phyloP scores from a whole-genome alignment of 92 coral and sea anemone species.

The Phenganax stokvisi region DNA sequence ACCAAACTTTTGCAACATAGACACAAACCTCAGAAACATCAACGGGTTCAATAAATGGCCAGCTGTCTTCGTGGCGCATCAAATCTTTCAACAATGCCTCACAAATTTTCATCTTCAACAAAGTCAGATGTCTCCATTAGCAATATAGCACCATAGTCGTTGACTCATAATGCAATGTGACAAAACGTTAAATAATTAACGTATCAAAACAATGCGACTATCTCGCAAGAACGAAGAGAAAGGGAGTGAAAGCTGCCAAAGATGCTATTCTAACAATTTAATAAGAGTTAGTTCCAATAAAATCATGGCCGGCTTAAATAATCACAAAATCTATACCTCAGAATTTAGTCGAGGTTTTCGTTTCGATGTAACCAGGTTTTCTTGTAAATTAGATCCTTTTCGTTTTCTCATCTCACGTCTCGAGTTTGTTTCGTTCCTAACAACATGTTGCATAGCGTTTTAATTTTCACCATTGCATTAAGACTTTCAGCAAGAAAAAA shows the following conservation, averaged over 20 bases:
- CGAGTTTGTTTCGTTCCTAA: too few species aligned
- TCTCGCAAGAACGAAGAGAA: too few species aligned
- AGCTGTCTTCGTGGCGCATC: slow-evolving; percentile 71
- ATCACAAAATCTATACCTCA: neutral
- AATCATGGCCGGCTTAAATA: too few species aligned
- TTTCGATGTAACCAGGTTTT: neutral
- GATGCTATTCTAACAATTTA: too few species aligned
- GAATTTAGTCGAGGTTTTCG: slow-evolving; percentile 32
- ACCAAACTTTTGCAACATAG: neutral
- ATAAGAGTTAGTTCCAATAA: too few species aligned
- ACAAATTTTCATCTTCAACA: slow-evolving; percentile 61
- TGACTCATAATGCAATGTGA: too few species aligned
- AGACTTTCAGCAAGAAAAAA: neutral
- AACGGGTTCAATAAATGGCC: slow-evolving; percentile 84
- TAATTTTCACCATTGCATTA: neutral
- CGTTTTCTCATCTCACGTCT: neutral
- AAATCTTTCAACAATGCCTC: slow-evolving; percentile 58
- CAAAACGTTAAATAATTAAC: too few species aligned
- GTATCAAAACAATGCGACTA: too few species aligned
- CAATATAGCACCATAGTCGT: too few species aligned
- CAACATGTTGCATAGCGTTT: too few species aligned
- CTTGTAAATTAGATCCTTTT: neutral
- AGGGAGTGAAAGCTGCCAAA: too few species aligned
- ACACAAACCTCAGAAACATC: slow-evolving; percentile 67
- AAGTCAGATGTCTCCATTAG: neutral